These are phyloP conservation scores for Antrozous pallidus DNA, from an alignment of 2,797 vertebrate species.

Conservation along the genomic window DNA sequence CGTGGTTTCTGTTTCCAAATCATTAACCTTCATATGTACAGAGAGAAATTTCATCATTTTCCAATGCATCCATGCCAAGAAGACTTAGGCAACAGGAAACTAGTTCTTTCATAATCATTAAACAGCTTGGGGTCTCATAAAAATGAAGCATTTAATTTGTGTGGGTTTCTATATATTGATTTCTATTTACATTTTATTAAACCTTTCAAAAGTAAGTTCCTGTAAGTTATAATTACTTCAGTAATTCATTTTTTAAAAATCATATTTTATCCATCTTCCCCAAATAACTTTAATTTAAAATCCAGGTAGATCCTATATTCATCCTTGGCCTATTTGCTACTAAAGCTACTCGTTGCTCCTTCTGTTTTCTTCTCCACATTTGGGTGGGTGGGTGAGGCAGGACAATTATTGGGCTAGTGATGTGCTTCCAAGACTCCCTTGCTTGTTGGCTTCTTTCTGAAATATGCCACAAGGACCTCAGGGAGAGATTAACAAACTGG, in stretches of 20 bases:
- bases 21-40: conserved; percentile 11
- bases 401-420: background rate
- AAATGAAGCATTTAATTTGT: background rate
- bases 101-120: background rate
- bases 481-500: background rate
- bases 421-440: fast-evolving
- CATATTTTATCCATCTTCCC: background rate
- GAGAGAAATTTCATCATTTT: background rate
- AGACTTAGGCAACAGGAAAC: background rate
- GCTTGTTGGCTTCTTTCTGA: background rate
- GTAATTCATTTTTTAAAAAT: background rate
- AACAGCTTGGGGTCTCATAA: background rate
- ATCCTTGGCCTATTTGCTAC: background rate
- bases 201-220: background rate
- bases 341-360: background rate
- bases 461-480: background rate
- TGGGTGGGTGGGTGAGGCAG: fast-evolving
- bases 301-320: background rate
- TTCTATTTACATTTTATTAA: background rate
- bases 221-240: background rate
- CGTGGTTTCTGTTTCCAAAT: conserved; percentile 23
- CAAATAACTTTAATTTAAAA: background rate
- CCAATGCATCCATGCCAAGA: background rate
- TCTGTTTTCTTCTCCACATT: background rate
- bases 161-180: background rate